Evolutionary conservation across 2,888 invertebrate genomes (phyloP), one percentile per base, ranked within the genome.

Genomic region (Lydus trimaculatus): DNA sequence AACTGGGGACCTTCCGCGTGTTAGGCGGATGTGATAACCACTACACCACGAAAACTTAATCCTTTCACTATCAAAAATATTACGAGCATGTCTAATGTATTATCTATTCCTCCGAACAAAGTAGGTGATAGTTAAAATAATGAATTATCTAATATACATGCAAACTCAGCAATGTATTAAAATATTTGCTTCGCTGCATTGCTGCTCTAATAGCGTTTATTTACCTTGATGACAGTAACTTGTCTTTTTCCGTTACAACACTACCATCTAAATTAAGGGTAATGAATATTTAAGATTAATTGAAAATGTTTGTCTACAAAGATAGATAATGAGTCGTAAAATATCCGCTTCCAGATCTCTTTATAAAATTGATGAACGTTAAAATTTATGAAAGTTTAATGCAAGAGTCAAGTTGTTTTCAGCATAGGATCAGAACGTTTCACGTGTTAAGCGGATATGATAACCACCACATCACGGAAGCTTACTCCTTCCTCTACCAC

Each of bases 1-100:
- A 83, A 83, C 83, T 82, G 83, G 81, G 82, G 83, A 79, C 83
- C 83, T 83, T 83, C 82, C 82, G 83, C 83, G 83, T 82, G 82
- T 83, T 79, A 83, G 81, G 83, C 83, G 82, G 82, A 83, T 81
- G 83, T 83, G 83, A 83, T 83, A 82, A 83, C 83, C 83, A 79
- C 82, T 83, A 28, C 28, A 28, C 28, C 4, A 28, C 28, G 28
- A 28, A 28, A 28, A 28, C 28, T n/a, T n/a, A n/a, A n/a, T n/a
- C n/a, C n/a, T n/a, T n/a, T n/a, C n/a, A n/a, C n/a, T n/a, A n/a
- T n/a, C n/a, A n/a, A n/a, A n/a, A n/a, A n/a, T n/a, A n/a, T 3
- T 28, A 28, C 4, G 28, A 11, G 13, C 11, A 11, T 36, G 13
- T 15, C 36, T 13, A 13, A 36, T 36, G 13, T 36, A 36, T 36